A percentile compares a stretch with the other conserved stretches of the same genome.
phyloP scores from a whole-genome alignment of 2,797 vertebrate species.

The Gila robusta region DNA sequence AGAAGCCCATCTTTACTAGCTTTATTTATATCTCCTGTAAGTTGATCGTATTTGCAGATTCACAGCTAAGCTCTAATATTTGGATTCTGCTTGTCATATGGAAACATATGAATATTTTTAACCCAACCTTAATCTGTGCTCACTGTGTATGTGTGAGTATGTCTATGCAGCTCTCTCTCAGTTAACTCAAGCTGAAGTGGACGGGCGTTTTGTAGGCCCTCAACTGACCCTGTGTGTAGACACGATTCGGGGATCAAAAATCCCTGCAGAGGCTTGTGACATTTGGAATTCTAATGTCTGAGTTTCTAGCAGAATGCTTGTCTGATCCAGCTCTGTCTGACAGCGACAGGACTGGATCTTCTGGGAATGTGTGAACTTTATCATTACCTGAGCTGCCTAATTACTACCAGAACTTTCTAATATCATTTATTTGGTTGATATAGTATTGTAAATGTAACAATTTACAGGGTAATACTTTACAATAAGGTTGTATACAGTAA shows the following conservation, averaged over 20 bases:
- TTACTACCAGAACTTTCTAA: constrained; percentile 4
- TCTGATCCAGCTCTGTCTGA: constrained; percentile 26
- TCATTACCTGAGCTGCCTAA: constrained; percentile 28
- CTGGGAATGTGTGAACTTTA: constrained; percentile 43
- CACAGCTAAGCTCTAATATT: constrained; percentile 2
- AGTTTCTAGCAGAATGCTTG: constrained; percentile 19
- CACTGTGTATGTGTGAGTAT: not conserved
- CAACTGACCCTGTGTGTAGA: not conserved
- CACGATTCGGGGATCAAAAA: constrained; percentile 15
- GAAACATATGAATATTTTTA: not conserved
- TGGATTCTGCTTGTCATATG: not conserved
- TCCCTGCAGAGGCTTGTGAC: constrained; percentile 44
- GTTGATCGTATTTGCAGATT: constrained; percentile 37
- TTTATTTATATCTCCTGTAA: constrained; percentile 38
- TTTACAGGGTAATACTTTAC: not conserved
- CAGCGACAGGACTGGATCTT: constrained; percentile 27
- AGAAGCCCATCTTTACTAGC: not conserved
- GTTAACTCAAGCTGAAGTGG: constrained; percentile 12
- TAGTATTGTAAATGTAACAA: not conserved
- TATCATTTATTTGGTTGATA: constrained; percentile 11
- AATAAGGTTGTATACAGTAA: not conserved
- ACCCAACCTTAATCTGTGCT: not conserved
- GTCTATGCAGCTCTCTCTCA: not conserved
- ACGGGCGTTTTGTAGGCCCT: not conserved
- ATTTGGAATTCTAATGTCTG: constrained; percentile 41